phyloP scores from a whole-genome alignment of 2,797 vertebrate genomes.

The Vireo griseus region DNA sequence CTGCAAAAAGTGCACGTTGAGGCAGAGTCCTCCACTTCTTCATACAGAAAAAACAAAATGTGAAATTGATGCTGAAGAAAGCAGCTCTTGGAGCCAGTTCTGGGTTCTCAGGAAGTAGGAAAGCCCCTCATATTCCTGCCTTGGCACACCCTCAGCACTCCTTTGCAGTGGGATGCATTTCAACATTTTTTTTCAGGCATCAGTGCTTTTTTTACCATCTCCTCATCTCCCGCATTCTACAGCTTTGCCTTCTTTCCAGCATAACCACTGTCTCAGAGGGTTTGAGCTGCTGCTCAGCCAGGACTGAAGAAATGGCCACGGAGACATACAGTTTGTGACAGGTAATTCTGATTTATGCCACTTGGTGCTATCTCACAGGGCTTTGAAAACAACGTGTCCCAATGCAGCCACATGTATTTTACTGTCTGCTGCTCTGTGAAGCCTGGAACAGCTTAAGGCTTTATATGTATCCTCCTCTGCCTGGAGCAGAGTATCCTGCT shows the following conservation, averaged over 20 bases:
- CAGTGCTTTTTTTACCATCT: background rate
- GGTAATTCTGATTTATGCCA: slow-evolving; percentile 12
- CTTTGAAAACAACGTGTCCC: background rate
- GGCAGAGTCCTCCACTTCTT: background rate
- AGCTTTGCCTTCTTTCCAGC: background rate
- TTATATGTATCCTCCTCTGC: background rate
- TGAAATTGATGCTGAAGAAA: background rate
- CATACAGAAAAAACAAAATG: background rate
- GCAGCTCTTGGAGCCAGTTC: background rate
- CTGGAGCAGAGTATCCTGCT: background rate
- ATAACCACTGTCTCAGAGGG: background rate
- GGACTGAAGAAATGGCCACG: background rate
- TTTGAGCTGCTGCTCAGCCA: background rate
- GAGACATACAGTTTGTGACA: background rate
- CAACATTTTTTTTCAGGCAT: background rate
- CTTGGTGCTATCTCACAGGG: background rate
- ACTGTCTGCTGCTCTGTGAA: background rate
- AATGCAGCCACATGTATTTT: background rate
- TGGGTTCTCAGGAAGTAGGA: background rate
- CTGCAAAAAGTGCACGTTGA: background rate
- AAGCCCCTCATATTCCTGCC: background rate
- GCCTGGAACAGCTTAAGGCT: background rate
- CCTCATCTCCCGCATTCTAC: background rate
- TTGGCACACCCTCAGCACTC: background rate
- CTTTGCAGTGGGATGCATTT: background rate